These are phyloP conservation scores for Tolypeutes matacus DNA, from an alignment of 2,797 vertebrate genomes.

Conservation along the genomic window DNA sequence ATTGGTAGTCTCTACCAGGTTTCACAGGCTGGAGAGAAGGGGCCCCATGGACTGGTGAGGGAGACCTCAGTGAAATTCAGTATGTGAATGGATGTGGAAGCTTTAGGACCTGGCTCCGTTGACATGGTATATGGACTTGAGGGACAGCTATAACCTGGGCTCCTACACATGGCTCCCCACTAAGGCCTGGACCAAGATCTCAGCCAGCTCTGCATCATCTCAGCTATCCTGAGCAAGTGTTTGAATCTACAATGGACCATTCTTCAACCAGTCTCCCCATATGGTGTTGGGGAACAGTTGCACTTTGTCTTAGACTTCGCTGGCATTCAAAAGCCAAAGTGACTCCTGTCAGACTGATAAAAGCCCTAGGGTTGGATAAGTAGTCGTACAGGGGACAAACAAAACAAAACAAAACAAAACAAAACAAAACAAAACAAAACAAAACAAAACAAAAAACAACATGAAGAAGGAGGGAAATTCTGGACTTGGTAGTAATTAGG, in stretches of 20 bases:
- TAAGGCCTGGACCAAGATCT: not conserved
- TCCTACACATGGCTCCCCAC: not conserved
- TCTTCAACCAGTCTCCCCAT: slow-evolving; percentile 26
- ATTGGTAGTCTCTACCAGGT: not conserved
- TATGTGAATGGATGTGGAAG: not conserved
- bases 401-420: too few relatives aligned
- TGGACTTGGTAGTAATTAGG: not conserved
- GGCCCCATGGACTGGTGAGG: not conserved
- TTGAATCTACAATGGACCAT: accelerated
- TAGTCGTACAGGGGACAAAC: not conserved
- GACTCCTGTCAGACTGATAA: not conserved
- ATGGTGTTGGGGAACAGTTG: slow-evolving; percentile 12
- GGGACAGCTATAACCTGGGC: not conserved
- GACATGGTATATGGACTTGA: not conserved
- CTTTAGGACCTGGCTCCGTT: not conserved
- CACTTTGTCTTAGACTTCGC: not conserved
- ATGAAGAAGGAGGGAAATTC: not conserved
- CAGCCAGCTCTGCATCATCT: not conserved
- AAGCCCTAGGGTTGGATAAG: not conserved
- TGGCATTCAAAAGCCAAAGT: not conserved
- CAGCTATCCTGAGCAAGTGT: accelerated
- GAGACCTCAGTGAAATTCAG: not conserved
- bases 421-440: too few relatives aligned
- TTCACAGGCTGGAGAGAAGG: not conserved
- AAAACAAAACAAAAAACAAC: not conserved